Evolutionary conservation across 2,888 invertebrate genomes (phyloP).

Genomic region (Chirona hameri): DNA sequence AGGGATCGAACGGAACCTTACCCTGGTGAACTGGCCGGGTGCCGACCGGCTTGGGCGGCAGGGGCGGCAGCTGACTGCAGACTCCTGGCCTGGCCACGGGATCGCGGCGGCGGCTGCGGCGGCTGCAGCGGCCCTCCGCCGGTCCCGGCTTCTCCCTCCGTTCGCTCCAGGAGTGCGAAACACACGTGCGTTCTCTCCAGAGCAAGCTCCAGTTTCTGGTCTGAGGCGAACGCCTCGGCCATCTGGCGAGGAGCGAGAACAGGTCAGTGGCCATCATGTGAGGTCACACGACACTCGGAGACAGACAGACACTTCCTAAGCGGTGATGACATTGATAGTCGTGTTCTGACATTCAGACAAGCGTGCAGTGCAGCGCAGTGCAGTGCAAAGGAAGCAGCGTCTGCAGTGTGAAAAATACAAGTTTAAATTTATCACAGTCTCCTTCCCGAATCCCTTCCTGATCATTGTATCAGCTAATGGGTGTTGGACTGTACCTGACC

Average conservation of each 20-base stretch:
- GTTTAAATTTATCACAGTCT: too few species aligned
- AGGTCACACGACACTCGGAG: too few species aligned
- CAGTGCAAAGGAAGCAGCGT: too few species aligned
- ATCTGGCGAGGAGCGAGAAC: not conserved
- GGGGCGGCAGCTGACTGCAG: conserved; percentile 3
- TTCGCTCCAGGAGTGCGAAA: conserved; percentile 28
- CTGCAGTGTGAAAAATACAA: too few species aligned
- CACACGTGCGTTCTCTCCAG: conserved; percentile 3
- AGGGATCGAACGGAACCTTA: not conserved
- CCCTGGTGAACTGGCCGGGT: conserved; percentile 8
- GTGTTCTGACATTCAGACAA: too few species aligned
- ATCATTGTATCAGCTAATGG: too few species aligned
- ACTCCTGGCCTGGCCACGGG: conserved; percentile 13
- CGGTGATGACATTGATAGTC: too few species aligned
- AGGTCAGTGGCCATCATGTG: not conserved
- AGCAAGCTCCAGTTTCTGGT: conserved; percentile 13
- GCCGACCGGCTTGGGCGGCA: conserved; percentile 11
- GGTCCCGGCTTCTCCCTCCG: conserved; percentile 29
- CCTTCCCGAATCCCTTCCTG: too few species aligned
- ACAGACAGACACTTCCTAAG: too few species aligned
- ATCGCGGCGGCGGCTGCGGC: conserved; percentile 33
- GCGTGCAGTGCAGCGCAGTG: too few species aligned
- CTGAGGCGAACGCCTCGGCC: not conserved
- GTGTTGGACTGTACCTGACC: too few species aligned
- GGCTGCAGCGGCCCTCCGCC: conserved; percentile 35